These are phyloP conservation scores for Eugnorisma glareosa DNA, from an alignment of 2,888 invertebrate species.

Conservation along the genomic window DNA sequence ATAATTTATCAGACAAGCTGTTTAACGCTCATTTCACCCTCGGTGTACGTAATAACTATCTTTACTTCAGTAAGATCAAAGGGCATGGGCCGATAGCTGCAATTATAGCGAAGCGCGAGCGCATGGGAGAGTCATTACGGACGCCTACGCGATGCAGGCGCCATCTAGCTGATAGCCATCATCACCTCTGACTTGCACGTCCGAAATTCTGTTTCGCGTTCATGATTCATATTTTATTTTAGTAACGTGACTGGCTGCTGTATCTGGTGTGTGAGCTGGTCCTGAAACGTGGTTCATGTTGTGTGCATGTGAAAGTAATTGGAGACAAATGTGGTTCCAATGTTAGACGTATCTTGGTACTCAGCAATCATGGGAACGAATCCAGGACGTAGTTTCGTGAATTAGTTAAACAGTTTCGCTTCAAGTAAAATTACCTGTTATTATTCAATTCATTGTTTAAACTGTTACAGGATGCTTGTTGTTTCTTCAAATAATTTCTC, in stretches of 20 bases:
- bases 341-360: conserved; percentile 6
- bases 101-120: conserved; percentile 86
- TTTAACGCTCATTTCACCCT: conserved; percentile 89
- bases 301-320: conserved; percentile 34
- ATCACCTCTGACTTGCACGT: conserved; percentile 83
- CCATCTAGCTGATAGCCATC: conserved; percentile 87
- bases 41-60: conserved; percentile 88
- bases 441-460: conserved; percentile 54
- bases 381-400: conserved; percentile 39
- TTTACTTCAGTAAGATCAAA: conserved; percentile 87
- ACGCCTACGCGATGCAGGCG: conserved; percentile 75
- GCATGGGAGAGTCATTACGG: conserved; percentile 87
- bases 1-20: conserved; percentile 87
- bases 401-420: conserved; percentile 49
- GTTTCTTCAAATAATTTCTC: conserved; percentile 46
- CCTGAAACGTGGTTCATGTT: conserved; percentile 38
- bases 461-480: conserved; percentile 43
- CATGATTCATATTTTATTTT: conserved; percentile 69
- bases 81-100: conserved; percentile 87
- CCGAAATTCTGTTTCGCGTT: conserved; percentile 69
- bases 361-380: not conserved
- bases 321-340: conserved; percentile 28
- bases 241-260: conserved; percentile 52
- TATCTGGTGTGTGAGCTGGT: conserved; percentile 34
- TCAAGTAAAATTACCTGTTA: conserved; percentile 58